These are phyloP conservation scores for Lagorchestes hirsutus DNA, from an alignment of 2,797 vertebrate species.

Conservation along the genomic window DNA sequence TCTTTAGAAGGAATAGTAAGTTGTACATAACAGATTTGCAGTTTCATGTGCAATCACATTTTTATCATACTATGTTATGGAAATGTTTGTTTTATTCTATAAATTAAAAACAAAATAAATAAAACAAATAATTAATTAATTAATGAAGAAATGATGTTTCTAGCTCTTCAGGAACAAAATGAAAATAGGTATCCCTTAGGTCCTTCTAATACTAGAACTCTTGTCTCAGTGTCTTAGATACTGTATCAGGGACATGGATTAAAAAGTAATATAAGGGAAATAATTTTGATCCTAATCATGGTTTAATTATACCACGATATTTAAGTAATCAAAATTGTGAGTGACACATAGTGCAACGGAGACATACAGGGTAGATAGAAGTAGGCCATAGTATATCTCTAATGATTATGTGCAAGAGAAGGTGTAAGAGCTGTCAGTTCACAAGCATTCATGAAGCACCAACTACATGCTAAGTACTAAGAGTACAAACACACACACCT, in stretches of 20 bases:
- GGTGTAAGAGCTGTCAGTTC: neutral
- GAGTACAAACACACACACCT: no score
- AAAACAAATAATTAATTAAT: neutral
- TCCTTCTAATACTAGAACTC: neutral
- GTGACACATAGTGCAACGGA: neutral
- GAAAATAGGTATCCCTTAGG: neutral
- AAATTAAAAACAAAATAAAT: neutral
- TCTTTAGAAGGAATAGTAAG: neutral
- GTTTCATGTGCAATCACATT: neutral
- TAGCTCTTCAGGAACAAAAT: neutral
- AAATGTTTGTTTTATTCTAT: neutral
- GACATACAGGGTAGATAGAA: neutral
- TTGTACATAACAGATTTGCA: neutral
- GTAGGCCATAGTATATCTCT: neutral
- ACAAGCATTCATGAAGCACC: neutral
- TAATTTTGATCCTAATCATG: neutral
- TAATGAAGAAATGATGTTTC: neutral
- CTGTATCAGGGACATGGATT: neutral
- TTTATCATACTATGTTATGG: neutral
- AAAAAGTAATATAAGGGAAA: neutral
- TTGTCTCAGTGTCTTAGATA: neutral
- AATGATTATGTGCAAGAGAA: neutral
- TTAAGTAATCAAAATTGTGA: neutral
- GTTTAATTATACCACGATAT: neutral
- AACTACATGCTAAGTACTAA: neutral